Base-by-base conservation (phyloP, 2,797 vertebrate genomes). In the Semotilus atromaculatus region DNA sequence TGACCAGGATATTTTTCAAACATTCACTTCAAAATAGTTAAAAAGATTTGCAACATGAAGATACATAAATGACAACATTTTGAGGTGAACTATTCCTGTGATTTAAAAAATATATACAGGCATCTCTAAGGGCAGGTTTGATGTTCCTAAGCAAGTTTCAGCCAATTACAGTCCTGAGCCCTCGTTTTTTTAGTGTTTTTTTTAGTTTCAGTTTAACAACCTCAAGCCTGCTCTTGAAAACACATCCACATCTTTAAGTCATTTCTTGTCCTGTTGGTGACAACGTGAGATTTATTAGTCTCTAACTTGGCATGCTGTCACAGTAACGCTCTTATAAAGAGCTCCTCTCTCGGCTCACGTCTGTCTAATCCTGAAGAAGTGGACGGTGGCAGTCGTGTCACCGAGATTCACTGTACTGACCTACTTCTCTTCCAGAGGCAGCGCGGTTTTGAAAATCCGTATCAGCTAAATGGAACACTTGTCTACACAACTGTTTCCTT, bases 391-490 rank as follows among this genome's bases (percentile, higher is more conserved):
- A 89, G 88, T 92, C 88, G 89, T 90, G 89, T 88, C 90, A 83
- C 88, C 89, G 89, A 88, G 90, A 48, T 48, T 73, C 60, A 81
- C 81, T 84, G 73, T 90, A 91, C 88, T 94, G 94, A 94, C 93
- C 94, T 91, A 94, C 86, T 94, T 95, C 87, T 90, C 90, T 88
- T 89, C 40, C 83, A 90, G 90, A 83, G 83, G 89, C 86, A 87
- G 81, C 80, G 38, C 53, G 55, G 77, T 73, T 85, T 86, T 86
- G 71, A 87, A 88, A 85, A 89, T 84, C 73, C 43, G 74, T 81
- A 87, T 94, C 90, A 88, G 88, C 91, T 92, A 91, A 90, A 94
- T 92, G 89, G 91, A 90, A 93, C 91, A 91, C 91, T 93, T 92
- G 92, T 93, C 91, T 92, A 87, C 92, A 83, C 93, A 90, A 93